Base-by-base conservation (phyloP, 2,797 vertebrate genomes). In the Melanotaenia parkinsoni region DNA sequence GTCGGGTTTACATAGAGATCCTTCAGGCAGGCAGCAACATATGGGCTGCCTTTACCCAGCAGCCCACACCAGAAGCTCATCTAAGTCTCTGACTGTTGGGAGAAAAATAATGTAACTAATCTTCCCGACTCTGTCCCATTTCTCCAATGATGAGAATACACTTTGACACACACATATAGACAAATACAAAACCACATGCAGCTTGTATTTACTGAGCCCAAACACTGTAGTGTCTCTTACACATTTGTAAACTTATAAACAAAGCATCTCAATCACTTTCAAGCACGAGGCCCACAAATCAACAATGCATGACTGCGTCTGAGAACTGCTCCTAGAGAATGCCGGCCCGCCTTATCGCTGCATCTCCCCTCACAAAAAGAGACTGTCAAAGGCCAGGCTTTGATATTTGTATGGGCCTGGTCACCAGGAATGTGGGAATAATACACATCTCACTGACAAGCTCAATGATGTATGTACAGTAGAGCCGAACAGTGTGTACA, bases 401-500 rank as follows among this genome's bases (percentile, higher is more conserved):
- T 94, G 90, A 94, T 92, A 89, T 88, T 86, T 88, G 80, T 76
- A 84, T 77, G 87, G 90, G 86, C 70, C 71, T 79, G 87, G 90
- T 85, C 87, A 83, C 83, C 77, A 90, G 89, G 93, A 94, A 93
- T 92, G 91, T 93, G 82, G 91, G 86, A 90, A 92, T 91, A 88
- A 90, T 83, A 88, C 84, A 81, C 80, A 89, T 92, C 77, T 78
- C 74, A 58, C 83, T 82, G 85, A 89, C 86, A 86, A 81, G 75
- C 74, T 57, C 72, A 75, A 33, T 88, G 84, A 91, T 92, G 77
- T 67, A 84, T 85, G 61, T 83, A 80, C 83, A 84, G 80, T 86
- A 62, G 68, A 58, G 72, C n/a, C 58, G 69, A 3, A 18, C 59
- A 12, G 63, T 45, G 72, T 60, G 50, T 43, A 65, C 63, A 80